Conservation (phyloP, 1,140 invertebrate genomes). For the Drosophila tsacasi region DNA sequence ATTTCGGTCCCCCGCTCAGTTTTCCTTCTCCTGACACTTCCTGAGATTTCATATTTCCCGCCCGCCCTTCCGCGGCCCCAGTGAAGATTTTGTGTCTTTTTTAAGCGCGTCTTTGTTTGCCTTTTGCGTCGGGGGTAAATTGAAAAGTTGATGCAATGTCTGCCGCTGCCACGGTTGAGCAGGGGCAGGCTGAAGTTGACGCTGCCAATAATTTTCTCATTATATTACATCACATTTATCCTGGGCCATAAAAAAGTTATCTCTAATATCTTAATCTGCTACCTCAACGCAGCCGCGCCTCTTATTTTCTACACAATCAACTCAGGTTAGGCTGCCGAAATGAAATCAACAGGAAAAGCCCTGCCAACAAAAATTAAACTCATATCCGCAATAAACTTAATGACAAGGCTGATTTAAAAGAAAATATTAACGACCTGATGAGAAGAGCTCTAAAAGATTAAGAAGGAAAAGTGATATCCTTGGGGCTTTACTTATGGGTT, state of each 20-base stretch:
- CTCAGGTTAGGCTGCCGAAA: constrained; percentile 56
- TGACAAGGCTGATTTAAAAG: constrained; percentile 38
- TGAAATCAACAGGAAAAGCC: constrained; percentile 66
- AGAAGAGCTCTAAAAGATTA: background rate
- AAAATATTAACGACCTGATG: background rate
- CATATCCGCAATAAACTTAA: constrained; percentile 63
- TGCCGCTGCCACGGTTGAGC: constrained; percentile 29
- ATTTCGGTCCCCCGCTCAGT: constrained; percentile 46
- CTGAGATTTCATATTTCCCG: constrained; percentile 67
- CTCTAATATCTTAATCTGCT: constrained; percentile 68
- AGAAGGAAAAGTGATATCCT: no score
- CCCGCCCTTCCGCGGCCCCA: constrained; percentile 6
- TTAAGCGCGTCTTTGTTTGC: constrained; percentile 70
- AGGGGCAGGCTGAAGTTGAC: constrained; percentile 47
- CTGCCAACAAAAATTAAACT: constrained; percentile 58
- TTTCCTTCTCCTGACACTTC: constrained; percentile 39
- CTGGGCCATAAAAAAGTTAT: constrained; percentile 60
- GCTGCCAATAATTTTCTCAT: constrained; percentile 77
- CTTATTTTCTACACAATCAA: constrained; percentile 77
- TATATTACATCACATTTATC: constrained; percentile 59
- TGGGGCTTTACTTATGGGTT: constrained; percentile 2
- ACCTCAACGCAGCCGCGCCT: constrained; percentile 21
- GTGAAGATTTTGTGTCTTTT: constrained; percentile 73
- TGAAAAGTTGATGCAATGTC: constrained; percentile 73
- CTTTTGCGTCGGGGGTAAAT: constrained; percentile 56